A percentile compares a stretch with the other conserved stretches of the same genome.
Evolutionary conservation across 2,113 vertebrate genomes (phyloP).

Genomic region (Alethe diademata): DNA sequence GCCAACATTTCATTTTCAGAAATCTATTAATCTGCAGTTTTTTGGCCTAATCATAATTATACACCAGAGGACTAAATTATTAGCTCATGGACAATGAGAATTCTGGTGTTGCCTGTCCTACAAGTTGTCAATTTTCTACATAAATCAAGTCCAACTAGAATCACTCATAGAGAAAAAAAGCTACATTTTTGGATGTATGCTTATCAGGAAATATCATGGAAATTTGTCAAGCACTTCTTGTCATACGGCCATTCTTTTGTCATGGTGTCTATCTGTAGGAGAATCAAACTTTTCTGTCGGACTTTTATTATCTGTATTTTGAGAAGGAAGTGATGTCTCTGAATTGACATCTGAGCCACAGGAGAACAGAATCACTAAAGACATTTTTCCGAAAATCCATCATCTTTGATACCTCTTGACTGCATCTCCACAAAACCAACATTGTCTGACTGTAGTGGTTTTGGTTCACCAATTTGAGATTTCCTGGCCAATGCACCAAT

Average conservation of each 20-base stretch:
- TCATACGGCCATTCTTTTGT: not conserved
- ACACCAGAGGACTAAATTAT: not conserved
- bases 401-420: not conserved
- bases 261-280: not conserved
- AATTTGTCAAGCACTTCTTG: not conserved
- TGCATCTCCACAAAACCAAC: not conserved
- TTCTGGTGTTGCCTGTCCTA: not conserved
- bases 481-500: too few relatives aligned
- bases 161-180: not conserved
- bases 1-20: not conserved
- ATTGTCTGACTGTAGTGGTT: too few relatives aligned
- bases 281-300: not conserved
- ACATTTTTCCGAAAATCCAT: not conserved
- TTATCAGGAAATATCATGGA: not conserved
- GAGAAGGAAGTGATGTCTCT: not conserved
- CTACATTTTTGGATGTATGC: not conserved
- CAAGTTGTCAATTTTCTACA: not conserved
- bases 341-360: not conserved
- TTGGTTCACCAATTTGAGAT: too few relatives aligned
- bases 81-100: not conserved
- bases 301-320: not conserved
- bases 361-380: not conserved
- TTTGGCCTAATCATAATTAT: not conserved
- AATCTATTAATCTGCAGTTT: not conserved
- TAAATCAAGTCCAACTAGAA: not conserved